Conservation (phyloP, 2,113 vertebrate species). For the Tragelaphus imberbis region DNA sequence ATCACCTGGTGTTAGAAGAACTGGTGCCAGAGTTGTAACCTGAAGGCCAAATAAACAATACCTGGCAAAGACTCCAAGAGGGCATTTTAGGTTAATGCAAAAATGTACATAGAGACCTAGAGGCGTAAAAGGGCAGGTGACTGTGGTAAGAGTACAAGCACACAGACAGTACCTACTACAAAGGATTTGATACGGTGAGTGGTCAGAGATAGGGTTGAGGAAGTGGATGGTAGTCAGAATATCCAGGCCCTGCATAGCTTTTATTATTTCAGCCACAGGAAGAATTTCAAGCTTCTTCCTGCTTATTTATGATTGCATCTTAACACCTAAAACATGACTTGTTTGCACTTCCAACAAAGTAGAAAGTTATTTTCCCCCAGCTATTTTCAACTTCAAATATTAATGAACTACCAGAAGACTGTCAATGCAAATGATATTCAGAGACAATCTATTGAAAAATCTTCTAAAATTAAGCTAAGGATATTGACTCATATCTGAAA, state of each 20-base stretch:
- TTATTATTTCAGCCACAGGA: neutral
- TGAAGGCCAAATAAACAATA: neutral
- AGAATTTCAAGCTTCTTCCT: neutral
- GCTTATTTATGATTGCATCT: neutral
- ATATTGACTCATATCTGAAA: neutral
- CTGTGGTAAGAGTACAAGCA: neutral
- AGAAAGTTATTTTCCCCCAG: neutral
- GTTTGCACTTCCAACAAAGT: neutral
- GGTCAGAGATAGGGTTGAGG: neutral
- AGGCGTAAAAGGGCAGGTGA: neutral
- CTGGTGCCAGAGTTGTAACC: neutral
- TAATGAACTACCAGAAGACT: constrained; percentile 7
- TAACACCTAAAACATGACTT: neutral
- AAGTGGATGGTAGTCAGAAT: neutral
- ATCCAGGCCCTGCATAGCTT: neutral
- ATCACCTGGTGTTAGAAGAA: neutral
- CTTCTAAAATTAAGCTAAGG: constrained; percentile 14
- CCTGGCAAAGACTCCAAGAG: neutral
- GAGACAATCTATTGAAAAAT: neutral
- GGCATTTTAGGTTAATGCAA: neutral
- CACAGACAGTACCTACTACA: neutral
- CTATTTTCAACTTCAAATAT: neutral
- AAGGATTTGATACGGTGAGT: neutral
- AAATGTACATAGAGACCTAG: neutral
- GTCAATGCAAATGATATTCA: neutral